Evolutionary conservation across 1,140 invertebrate genomes (phyloP), one percentile per base, ranked within the genome.

Genomic region (Calliopsis andreniformis): DNA sequence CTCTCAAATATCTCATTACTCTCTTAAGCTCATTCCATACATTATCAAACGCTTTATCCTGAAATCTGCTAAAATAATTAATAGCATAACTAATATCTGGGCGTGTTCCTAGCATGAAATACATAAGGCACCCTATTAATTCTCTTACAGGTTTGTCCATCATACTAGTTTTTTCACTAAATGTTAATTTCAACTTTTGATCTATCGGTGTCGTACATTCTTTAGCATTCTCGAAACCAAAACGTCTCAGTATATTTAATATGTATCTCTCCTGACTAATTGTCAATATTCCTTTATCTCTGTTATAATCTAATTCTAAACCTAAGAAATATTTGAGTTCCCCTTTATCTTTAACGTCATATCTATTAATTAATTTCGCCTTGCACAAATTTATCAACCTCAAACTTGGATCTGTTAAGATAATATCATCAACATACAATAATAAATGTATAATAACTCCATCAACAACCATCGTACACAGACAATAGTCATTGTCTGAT

Each of bases 171-270:
- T 35, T 16, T 23, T 14, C 10, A 0, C 51, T 20, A 16, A 2
- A 8, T 4, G 6, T 39, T 1, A 0, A 45, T 39, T 28, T 47
- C 12, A 61, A 30, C 30, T 28, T 76, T n/a, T 45, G 20, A 30
- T 67, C 69, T 6, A 83, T 63, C 7, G 81, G 84, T 25, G 69
- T 79, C 12, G 16, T 14, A 28, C 63, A 42, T 20, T 68, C 3
- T n/a, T 83, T 78, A 39, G 42, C 69, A 45, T 83, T 69, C 3
- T 28, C 20, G 73, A 83, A 76, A 66, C 78, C 76, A 55, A 83
- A 83, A 35, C 47, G 64, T 14, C 43, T 78, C 16, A 85, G 18
- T 14, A 85, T 25, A 25, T 32, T 42, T 20, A 68, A 16, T 20
- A 81, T 66, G 49, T 76, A 78, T 53, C 59, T 25, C 4, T 47